Evolutionary conservation across 2,113 vertebrate species (phyloP).

Genomic region (Lepisosteus oculatus): DNA sequence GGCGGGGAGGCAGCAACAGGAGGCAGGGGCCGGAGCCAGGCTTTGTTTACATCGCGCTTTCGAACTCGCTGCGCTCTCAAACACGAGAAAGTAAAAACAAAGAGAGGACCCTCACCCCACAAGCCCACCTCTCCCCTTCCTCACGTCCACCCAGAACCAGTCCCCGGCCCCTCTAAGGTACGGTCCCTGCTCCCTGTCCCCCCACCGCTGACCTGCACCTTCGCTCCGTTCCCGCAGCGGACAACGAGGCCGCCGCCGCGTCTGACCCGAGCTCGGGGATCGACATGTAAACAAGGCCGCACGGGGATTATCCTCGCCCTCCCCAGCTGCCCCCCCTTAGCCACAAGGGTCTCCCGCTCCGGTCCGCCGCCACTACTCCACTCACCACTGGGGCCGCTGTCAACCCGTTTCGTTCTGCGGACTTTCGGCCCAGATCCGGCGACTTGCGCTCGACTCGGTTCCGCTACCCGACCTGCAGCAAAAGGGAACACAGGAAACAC

Average conservation of each 20-base stretch:
- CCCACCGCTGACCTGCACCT: conserved; percentile 4
- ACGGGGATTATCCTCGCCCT: conserved; percentile 19
- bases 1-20: neutral
- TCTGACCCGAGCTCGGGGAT: conserved; percentile 63
- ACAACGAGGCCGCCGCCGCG: conserved; percentile 33
- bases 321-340: neutral
- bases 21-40: neutral
- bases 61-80: conserved; percentile 1
- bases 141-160: neutral
- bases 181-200: neutral
- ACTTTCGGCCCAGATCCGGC: conserved; percentile 14
- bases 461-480: conserved; percentile 28
- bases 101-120: neutral
- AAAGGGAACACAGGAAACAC: conserved; percentile 51
- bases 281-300: conserved; percentile 75
- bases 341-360: neutral
- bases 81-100: neutral
- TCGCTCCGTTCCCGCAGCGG: conserved; percentile 14
- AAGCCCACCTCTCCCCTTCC: neutral
- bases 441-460: conserved; percentile 35
- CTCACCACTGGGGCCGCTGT: conserved; percentile 49
- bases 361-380: neutral
- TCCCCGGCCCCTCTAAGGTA: neutral
- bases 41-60: neutral
- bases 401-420: conserved; percentile 20